A percentile compares a stretch with the other conserved stretches of the same genome.
These are phyloP conservation scores for Drosophila eugracilis DNA, from an alignment of 1,140 invertebrate genomes.

Conservation along the genomic window DNA sequence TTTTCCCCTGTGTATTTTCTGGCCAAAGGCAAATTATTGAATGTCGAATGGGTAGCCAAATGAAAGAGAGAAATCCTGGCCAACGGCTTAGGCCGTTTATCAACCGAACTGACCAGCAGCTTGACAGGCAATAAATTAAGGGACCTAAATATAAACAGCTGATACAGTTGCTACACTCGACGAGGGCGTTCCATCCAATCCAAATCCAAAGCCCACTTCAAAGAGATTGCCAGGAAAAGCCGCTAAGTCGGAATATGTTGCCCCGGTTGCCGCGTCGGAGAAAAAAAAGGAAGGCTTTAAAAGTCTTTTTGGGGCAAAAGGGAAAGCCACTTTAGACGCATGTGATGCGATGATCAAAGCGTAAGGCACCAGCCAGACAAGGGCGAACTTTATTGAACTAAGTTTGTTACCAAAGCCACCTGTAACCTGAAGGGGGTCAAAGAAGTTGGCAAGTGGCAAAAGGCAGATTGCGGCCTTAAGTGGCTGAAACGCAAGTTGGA, in stretches of 20 bases:
- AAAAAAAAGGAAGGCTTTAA: constrained; percentile 30
- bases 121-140: constrained; percentile 68
- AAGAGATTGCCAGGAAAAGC: constrained; percentile 47
- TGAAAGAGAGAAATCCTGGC: constrained; percentile 19
- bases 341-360: constrained; percentile 55
- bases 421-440: constrained; percentile 21
- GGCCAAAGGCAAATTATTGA: constrained; percentile 40
- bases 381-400: constrained; percentile 58
- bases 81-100: constrained; percentile 56
- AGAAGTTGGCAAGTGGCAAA: constrained; percentile 39
- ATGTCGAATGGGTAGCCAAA: constrained; percentile 20
- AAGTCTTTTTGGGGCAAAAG: constrained; percentile 11
- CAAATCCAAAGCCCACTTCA: constrained; percentile 57
- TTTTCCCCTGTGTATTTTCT: neutral
- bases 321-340: constrained; percentile 42
- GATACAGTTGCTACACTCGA: constrained; percentile 16
- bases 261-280: neutral
- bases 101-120: constrained; percentile 48
- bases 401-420: constrained; percentile 49
- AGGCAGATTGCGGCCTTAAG: constrained; percentile 41
- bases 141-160: constrained; percentile 33
- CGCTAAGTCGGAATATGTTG: constrained; percentile 36
- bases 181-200: neutral
- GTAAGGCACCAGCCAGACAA: constrained; percentile 15
- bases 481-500: constrained; percentile 41